Evolutionary conservation across 2,888 invertebrate genomes (phyloP).

Genomic region (Agrotis ipsilon): DNA sequence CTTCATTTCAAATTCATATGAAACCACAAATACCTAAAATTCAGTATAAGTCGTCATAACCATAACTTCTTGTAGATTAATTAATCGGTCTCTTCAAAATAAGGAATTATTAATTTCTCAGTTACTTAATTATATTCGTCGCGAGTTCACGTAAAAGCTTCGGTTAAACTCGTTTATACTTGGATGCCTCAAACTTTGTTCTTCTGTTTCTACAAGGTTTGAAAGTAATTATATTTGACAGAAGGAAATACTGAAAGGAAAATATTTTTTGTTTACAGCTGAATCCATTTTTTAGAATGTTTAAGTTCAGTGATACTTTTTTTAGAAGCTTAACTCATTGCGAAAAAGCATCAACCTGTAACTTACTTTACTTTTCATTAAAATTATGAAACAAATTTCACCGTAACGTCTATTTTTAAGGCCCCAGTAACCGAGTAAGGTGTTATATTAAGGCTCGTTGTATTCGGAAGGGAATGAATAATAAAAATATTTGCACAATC

Average conservation of each 20-base stretch:
- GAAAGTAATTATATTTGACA: slow-evolving; percentile 59
- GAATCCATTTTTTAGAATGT: slow-evolving; percentile 5
- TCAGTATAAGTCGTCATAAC: slow-evolving; percentile 35
- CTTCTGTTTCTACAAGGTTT: slow-evolving; percentile 56
- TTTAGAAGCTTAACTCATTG: background rate
- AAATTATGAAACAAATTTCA: slow-evolving; percentile 43
- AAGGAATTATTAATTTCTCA: slow-evolving; percentile 58
- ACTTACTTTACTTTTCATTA: slow-evolving; percentile 27
- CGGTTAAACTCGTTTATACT: slow-evolving; percentile 59
- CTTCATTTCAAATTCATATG: slow-evolving; percentile 35
- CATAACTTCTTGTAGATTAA: slow-evolving; percentile 63
- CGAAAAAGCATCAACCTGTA: slow-evolving; percentile 21
- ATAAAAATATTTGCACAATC: slow-evolving; percentile 60
- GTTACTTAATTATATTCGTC: slow-evolving; percentile 68
- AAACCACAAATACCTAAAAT: slow-evolving; percentile 29
- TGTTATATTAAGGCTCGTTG: slow-evolving; percentile 43
- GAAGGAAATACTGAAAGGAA: slow-evolving; percentile 39
- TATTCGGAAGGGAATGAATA: slow-evolving; percentile 50
- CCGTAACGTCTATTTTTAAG: slow-evolving; percentile 33
- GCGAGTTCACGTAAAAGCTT: slow-evolving; percentile 61
- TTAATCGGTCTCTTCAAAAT: slow-evolving; percentile 58
- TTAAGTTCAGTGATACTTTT: background rate
- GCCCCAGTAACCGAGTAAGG: slow-evolving; percentile 22
- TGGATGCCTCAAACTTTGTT: slow-evolving; percentile 54
- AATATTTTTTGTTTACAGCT: slow-evolving; percentile 40